These are phyloP conservation scores for Lochmaea capreae DNA, from an alignment of 2,888 invertebrate species.

Conservation along the genomic window DNA sequence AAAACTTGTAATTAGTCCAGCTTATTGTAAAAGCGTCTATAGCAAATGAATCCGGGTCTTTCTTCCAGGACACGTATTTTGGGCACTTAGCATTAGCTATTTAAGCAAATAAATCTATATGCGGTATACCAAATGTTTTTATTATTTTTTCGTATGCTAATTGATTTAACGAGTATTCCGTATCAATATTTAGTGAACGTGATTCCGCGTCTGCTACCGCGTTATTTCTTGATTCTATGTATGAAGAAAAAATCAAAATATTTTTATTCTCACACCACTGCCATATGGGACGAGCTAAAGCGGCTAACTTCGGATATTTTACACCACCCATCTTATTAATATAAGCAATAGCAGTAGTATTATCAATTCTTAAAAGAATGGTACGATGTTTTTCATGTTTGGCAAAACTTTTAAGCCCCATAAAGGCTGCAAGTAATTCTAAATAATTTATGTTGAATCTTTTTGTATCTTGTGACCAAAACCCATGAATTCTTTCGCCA, in stretches of 20 bases:
- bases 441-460: slow-evolving; percentile 8
- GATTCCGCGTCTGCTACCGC: slow-evolving; percentile 14
- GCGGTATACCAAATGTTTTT: slow-evolving; percentile 13
- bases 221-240: slow-evolving; percentile 12
- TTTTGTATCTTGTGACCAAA: slow-evolving; percentile 15
- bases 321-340: slow-evolving; percentile 10
- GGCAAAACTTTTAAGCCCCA: slow-evolving; percentile 5
- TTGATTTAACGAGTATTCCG: slow-evolving; percentile 35
- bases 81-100: slow-evolving; percentile 24
- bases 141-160: slow-evolving; percentile 10
- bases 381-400: neutral
- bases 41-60: slow-evolving; percentile 23
- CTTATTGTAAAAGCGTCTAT: neutral
- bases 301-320: slow-evolving; percentile 9
- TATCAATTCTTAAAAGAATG: slow-evolving; percentile 24
- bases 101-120: slow-evolving; percentile 24
- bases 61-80: slow-evolving; percentile 23
- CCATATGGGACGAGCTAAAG: slow-evolving; percentile 11
- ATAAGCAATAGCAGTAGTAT: slow-evolving; percentile 22
- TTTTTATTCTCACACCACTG: slow-evolving; percentile 19
- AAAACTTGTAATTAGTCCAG: too few species aligned
- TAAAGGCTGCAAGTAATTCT: slow-evolving; percentile 22
- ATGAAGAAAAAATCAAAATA: slow-evolving; percentile 1
- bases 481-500: slow-evolving; percentile 17
- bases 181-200: slow-evolving; percentile 12